phyloP scores from a whole-genome alignment of 2,113 vertebrate species.

The Amazona guildingii region DNA sequence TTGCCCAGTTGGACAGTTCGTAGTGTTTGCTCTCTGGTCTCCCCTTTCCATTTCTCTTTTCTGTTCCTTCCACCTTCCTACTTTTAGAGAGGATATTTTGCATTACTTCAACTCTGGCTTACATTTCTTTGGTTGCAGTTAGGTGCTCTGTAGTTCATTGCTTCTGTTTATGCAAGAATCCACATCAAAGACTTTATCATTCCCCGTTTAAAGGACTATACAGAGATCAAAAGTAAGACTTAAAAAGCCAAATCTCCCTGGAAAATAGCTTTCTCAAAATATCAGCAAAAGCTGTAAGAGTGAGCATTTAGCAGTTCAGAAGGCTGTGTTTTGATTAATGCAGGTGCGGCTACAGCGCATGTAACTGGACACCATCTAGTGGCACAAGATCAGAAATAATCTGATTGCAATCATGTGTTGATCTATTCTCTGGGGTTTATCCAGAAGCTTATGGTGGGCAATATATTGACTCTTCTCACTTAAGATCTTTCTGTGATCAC shows the following conservation, averaged over 20 bases:
- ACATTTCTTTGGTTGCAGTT: background rate
- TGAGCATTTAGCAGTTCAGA: background rate
- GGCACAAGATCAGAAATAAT: constrained; percentile 15
- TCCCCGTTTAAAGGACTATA: background rate
- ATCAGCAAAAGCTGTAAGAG: background rate
- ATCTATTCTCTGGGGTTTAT: background rate
- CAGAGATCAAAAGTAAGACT: constrained; percentile 49
- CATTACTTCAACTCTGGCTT: background rate
- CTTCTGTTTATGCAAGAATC: constrained; percentile 15
- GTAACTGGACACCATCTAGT: background rate
- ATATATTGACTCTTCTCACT: background rate
- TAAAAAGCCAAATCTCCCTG: constrained; percentile 23
- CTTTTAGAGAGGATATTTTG: background rate
- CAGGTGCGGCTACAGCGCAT: background rate
- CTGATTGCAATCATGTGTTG: background rate
- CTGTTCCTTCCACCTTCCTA: background rate
- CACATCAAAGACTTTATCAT: constrained; percentile 17
- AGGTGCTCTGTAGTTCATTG: background rate
- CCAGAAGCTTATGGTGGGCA: background rate
- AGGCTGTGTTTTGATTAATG: background rate
- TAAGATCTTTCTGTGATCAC: background rate
- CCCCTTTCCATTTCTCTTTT: background rate
- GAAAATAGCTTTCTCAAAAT: constrained; percentile 11
- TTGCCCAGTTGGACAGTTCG: background rate
- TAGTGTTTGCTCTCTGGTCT: background rate